These are phyloP conservation scores for Chelidonichthys spinosus DNA, from an alignment of 2,797 vertebrate species.

Conservation along the genomic window DNA sequence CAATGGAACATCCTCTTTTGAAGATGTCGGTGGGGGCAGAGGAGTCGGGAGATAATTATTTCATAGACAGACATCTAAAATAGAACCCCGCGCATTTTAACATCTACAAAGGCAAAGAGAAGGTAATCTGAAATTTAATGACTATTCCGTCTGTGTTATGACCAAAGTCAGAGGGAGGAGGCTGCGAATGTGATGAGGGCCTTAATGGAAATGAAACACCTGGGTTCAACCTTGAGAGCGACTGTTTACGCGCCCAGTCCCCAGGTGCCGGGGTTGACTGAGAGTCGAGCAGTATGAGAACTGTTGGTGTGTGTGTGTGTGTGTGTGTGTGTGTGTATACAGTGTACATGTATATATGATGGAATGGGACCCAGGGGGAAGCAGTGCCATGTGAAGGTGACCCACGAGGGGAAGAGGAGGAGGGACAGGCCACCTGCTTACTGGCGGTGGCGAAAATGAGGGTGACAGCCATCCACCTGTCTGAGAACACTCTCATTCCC, in stretches of 20 bases:
- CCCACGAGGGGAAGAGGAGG: conserved; percentile 68
- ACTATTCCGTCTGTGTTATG: conserved; percentile 73
- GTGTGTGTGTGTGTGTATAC: conserved; percentile 43
- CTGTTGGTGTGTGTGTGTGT: conserved; percentile 37
- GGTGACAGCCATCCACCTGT: conserved; percentile 89
- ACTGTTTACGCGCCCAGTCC: conserved; percentile 75
- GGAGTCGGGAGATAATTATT: conserved; percentile 78
- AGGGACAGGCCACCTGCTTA: conserved; percentile 85
- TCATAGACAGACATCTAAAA: conserved; percentile 76
- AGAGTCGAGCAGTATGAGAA: conserved; percentile 61
- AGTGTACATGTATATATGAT: conserved; percentile 67
- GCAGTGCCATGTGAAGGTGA: conserved; percentile 82
- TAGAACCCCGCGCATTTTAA: conserved; percentile 68
- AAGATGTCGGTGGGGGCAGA: conserved; percentile 75
- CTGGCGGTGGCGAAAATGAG: conserved; percentile 72
- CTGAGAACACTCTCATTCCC: conserved; percentile 72
- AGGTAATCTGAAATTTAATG: conserved; percentile 77
- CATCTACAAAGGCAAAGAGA: conserved; percentile 76
- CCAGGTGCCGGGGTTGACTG: conserved; percentile 76
- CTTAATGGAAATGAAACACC: conserved; percentile 84
- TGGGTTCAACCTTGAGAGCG: conserved; percentile 81
- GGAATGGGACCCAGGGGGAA: conserved; percentile 71
- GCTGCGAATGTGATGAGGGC: conserved; percentile 68
- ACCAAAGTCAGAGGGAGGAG: conserved; percentile 76
- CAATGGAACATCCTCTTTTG: conserved; percentile 83